Conservation (phyloP, 2,113 vertebrate genomes). For the Oreochromis niloticus region DNA sequence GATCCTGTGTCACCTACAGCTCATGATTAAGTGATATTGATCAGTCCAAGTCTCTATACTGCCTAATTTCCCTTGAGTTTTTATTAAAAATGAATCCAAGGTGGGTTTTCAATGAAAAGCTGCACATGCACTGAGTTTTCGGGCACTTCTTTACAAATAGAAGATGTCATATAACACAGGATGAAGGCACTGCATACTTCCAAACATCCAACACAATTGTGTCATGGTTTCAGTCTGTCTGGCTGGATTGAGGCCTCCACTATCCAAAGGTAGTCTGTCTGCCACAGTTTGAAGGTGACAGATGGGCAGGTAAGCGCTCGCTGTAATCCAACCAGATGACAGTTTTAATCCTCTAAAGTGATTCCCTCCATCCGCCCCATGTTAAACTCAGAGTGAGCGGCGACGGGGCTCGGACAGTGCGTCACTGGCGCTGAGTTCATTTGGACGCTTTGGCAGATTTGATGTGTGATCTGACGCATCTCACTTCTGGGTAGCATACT, state of each 20-base stretch:
- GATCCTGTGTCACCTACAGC: not conserved
- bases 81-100: not conserved
- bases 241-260: not conserved
- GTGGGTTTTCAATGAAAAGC: not conserved
- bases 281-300: constrained; percentile 6
- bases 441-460: not conserved
- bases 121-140: not conserved
- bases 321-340: constrained; percentile 47
- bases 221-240: not conserved
- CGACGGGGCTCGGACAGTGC: not conserved
- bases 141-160: not conserved
- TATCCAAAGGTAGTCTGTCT: not conserved
- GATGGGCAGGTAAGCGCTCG: constrained; percentile 32
- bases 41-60: not conserved
- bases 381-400: not conserved
- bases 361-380: constrained; percentile 1
- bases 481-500: not conserved
- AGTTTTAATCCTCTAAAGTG: constrained; percentile 48
- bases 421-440: not conserved
- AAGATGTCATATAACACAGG: not conserved
- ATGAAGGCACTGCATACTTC: not conserved
- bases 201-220: not conserved
- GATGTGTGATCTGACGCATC: not conserved
- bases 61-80: not conserved
- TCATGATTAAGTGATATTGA: not conserved